Evolutionary conservation across 2,888 invertebrate genomes (phyloP), one percentile per base, ranked within the genome.

Genomic region (Ormia ochracea): DNA sequence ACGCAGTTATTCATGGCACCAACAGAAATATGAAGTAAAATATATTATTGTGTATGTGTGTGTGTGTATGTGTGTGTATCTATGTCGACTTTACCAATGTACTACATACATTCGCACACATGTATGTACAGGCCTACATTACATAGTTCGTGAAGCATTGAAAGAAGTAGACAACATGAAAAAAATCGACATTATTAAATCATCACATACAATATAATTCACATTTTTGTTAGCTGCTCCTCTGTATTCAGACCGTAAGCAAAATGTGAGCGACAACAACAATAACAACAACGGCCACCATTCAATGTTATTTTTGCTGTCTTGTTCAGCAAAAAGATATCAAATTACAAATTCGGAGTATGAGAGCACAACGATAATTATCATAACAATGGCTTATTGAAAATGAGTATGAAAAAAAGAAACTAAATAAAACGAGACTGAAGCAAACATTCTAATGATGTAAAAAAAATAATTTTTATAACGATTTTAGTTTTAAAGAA

Each of bases 381-480:
- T 80, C 80, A 80, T 80, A 80, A 80, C 80, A 80, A 80, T 80
- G 76, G 72, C 68, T 72, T 72, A 68, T 61, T 73, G 78, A 69
- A 70, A 70, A 63, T 33, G 19, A 58, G 10, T 48, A 65, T 38
- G 41, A 12, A 36, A 12, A 33, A 26, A 50, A 56, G 36, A 54
- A 41, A 68, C 3, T 12, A 21, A 26, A 19, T 23, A 36, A 23
- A 23, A 45, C 19, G 17, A 14, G 21, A 66, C 43, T 66, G 17
- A 69, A 79, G 21, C 59, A 31, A 70, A 74, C 65, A 74, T 65
- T 79, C 63, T 79, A 69, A 79, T 74, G 63, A 69, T 69, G 73
- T 68, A 63, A 45, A 74, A 56, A 43, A 56, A n/a, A 50, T 31
- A 36, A 45, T 28, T 54, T 61, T 23, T 73, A 56, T 56, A 74